A percentile compares a stretch with the other conserved stretches of the same genome.
Conservation (phyloP, 30 jellyfish, hydroid and myxozoan genomes). For the Chrysaora quinquecirrha region DNA sequence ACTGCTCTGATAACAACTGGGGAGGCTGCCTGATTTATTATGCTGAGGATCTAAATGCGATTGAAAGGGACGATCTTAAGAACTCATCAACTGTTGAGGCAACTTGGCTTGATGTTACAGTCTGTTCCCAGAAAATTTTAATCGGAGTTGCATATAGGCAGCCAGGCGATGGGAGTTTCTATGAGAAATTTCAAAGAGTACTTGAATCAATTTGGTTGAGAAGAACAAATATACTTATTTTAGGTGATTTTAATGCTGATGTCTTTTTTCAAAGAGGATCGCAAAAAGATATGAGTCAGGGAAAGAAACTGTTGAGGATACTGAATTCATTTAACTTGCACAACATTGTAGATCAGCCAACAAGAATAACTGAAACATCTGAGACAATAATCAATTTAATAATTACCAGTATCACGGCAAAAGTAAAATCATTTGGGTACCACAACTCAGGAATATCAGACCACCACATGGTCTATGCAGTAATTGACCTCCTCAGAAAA, state of each 20-base stretch:
- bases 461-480: constrained; percentile 62
- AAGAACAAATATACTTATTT: not conserved
- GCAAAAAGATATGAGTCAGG: constrained; percentile 16
- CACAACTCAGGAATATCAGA: constrained; percentile 59
- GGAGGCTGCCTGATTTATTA: constrained; percentile 16
- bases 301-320: constrained; percentile 53
- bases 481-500: constrained; percentile 22
- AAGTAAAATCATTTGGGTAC: constrained; percentile 35
- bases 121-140: constrained; percentile 1
- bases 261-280: not conserved
- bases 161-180: constrained; percentile 1
- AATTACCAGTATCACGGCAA: constrained; percentile 46
- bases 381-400: constrained; percentile 36
- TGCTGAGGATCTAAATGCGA: not conserved
- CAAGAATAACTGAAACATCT: constrained; percentile 62
- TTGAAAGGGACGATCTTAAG: constrained; percentile 11
- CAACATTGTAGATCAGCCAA: no score
- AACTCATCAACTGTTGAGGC: not conserved
- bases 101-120: constrained; percentile 7
- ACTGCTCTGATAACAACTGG: constrained; percentile 6
- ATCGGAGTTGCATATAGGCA: constrained; percentile 1
- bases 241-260: constrained; percentile 17
- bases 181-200: not conserved
- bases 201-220: constrained; percentile 4
- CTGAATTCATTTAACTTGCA: constrained; percentile 62